Evolutionary conservation across 2,797 vertebrate genomes (phyloP).

Genomic region (Thunnus albacares): DNA sequence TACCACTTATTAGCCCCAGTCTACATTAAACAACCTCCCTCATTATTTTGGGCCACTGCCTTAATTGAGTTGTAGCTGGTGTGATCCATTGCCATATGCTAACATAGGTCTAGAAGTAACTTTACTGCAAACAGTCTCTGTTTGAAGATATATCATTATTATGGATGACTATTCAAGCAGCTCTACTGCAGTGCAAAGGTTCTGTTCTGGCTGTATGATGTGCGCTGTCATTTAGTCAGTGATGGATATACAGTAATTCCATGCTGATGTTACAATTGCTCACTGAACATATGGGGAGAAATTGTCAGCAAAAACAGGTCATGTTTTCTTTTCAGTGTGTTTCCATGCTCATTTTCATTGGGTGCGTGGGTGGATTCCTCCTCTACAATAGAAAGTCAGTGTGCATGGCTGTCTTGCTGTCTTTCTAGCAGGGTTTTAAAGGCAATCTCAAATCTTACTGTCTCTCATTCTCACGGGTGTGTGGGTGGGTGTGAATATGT

Average conservation of each 20-base stretch:
- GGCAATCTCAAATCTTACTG: conserved; percentile 12
- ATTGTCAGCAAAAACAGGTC: conserved; percentile 21
- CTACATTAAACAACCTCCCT: conserved; percentile 52
- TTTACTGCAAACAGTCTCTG: conserved; percentile 24
- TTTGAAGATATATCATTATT: conserved; percentile 42
- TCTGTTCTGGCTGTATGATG: not conserved
- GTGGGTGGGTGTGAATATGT: conserved; percentile 25
- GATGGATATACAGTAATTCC: conserved; percentile 9
- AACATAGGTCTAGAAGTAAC: conserved; percentile 18
- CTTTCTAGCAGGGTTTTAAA: conserved; percentile 22
- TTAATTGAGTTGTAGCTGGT: conserved; percentile 54
- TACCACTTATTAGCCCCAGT: conserved; percentile 59
- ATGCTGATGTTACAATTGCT: conserved; percentile 6
- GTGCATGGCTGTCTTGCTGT: not conserved
- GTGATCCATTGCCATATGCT: conserved; percentile 42
- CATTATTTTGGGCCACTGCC: conserved; percentile 56
- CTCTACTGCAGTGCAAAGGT: not conserved
- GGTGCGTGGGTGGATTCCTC: conserved; percentile 35
- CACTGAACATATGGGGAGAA: not conserved
- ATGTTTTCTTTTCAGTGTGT: conserved; percentile 13
- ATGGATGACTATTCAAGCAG: conserved; percentile 14
- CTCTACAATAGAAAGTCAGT: not conserved
- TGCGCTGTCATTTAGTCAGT: conserved; percentile 10
- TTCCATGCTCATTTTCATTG: conserved; percentile 38
- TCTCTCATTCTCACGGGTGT: conserved; percentile 2